These are phyloP conservation scores for Carettochelys insculpta DNA, from an alignment of 2,113 vertebrate genomes.

Conservation along the genomic window DNA sequence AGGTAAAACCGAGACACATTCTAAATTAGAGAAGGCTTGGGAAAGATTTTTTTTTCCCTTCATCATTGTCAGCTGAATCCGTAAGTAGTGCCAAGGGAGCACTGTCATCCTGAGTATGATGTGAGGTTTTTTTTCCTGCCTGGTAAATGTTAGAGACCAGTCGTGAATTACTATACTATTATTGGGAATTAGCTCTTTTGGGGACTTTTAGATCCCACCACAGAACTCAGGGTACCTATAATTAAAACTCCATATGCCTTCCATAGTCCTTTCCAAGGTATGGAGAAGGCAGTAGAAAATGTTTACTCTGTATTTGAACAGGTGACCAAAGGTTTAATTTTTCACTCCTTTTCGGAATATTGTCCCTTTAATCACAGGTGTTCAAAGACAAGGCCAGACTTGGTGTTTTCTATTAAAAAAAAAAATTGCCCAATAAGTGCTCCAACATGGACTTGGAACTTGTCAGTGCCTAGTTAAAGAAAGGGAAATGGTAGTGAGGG, in stretches of 20 bases:
- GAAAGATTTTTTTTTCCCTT: neutral
- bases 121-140: neutral
- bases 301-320: neutral
- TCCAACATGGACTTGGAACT: neutral
- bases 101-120: neutral
- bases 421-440: neutral
- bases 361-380: neutral
- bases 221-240: neutral
- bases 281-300: neutral
- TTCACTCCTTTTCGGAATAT: neutral
- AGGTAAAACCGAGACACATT: slow-evolving; percentile 80
- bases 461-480: neutral
- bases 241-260: neutral
- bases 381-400: neutral
- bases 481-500: neutral
- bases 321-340: neutral
- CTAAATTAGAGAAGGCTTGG: neutral
- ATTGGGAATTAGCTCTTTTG: neutral
- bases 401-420: neutral
- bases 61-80: neutral
- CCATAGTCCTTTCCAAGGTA: neutral
- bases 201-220: neutral
- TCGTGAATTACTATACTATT: neutral
- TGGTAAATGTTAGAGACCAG: neutral
- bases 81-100: neutral